Evolutionary conservation across 1,140 invertebrate genomes (phyloP), one percentile per base, ranked within the genome.

Genomic region (Leptinotarsa undecemlineata): DNA sequence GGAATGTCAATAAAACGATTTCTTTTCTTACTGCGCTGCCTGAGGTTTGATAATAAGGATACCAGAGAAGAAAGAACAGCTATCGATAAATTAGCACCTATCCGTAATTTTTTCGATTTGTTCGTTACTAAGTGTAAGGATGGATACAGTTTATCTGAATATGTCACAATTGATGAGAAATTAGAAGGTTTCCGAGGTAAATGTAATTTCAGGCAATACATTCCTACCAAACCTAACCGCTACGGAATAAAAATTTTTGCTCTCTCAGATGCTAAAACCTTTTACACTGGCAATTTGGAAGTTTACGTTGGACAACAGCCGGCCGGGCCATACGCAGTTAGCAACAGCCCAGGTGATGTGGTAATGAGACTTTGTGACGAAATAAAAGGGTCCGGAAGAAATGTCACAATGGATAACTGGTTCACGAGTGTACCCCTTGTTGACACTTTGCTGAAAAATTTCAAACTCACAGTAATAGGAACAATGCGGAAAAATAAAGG

Each of bases 151-250:
- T 71, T 78, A n/a, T 72, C 76, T 64, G 80, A 84, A 75, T 78
- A 79, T 20, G 74, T 84, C 8, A 85, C 82, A n/a, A 82, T 86
- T 33, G 86, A 88, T 76, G 85, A 88, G 77, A 85, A 83, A 77
- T 77, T 87, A 3, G 72, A 81, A 71, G 73, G 73, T 14, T 87
- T 86, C 76, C 68, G 84, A 68, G 86, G 86, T 26, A 74, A 81
- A 26, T 87, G 85, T 80, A 47, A 33, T 19, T 86, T 87, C 70
- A 63, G 80, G 48, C 83, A 85, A 72, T 87, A 86, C 72, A 85
- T 88, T 17, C 84, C 78, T 13, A 47, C 66, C 17, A 83, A 82
- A 66, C 79, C 82, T 23, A 74, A 71, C 14, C 76, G 77, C 17
- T 84, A 85, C 74, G 86, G 83, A 1, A 78, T 86, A 51, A 86